phyloP scores from a whole-genome alignment of 2,888 invertebrate species.

The Mayetiola destructor region DNA sequence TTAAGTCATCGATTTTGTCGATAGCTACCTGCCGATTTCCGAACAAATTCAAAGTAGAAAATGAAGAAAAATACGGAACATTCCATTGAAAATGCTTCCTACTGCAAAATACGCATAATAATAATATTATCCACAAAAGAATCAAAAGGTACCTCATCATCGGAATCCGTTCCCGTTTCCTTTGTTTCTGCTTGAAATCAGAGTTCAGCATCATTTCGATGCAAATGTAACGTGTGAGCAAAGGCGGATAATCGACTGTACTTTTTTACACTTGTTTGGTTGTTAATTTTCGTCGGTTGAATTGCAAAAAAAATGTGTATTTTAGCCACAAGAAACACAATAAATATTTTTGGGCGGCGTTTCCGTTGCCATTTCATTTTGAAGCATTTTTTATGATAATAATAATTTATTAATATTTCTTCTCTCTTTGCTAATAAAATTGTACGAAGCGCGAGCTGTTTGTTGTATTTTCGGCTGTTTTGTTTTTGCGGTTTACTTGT shows the following conservation, averaged over 20 bases:
- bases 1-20: constrained; percentile 9
- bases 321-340: background rate
- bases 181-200: background rate
- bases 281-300: too few species aligned
- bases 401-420: constrained; percentile 8
- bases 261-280: constrained; percentile 2
- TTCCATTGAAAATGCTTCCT: constrained; percentile 6
- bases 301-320: background rate
- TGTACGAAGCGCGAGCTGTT: background rate
- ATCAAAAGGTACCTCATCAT: too few species aligned
- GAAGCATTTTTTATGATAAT: background rate
- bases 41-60: too few species aligned
- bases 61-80: too few species aligned
- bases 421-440: too few species aligned
- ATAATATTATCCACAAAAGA: too few species aligned
- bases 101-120: too few species aligned
- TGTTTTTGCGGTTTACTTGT: background rate
- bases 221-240: background rate
- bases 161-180: background rate
- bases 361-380: too few species aligned
- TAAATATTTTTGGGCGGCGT: background rate
- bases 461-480: background rate
- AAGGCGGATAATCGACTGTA: too few species aligned
- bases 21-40: constrained; percentile 5
- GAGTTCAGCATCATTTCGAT: background rate